phyloP scores from a whole-genome alignment of 2,113 vertebrate species.

The Menidia beryllina region DNA sequence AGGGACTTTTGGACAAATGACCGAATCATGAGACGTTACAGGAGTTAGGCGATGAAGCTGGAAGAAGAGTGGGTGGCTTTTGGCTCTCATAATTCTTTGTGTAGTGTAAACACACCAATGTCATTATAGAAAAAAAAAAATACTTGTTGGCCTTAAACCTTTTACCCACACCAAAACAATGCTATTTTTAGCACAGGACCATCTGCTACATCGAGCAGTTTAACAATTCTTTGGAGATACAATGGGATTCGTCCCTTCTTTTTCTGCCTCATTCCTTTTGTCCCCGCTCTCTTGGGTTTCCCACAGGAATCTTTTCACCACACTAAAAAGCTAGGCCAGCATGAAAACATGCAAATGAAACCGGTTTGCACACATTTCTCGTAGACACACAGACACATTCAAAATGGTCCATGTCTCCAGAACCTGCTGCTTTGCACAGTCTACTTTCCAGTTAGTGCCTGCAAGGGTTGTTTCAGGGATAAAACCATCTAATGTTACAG shows the following conservation, averaged over 20 bases:
- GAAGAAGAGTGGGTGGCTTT: not conserved
- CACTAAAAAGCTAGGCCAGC: slow-evolving; percentile 47
- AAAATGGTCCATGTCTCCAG: slow-evolving; percentile 17
- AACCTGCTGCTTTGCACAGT: slow-evolving; percentile 12
- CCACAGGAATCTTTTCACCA: slow-evolving; percentile 40
- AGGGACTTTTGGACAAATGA: slow-evolving; percentile 3
- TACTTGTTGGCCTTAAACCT: slow-evolving; percentile 2
- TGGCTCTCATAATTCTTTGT: not conserved
- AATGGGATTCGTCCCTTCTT: not conserved
- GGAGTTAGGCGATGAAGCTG: not conserved
- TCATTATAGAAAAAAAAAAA: not conserved
- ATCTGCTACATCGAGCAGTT: slow-evolving; percentile 24
- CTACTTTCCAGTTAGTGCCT: slow-evolving; percentile 5
- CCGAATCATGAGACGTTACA: not conserved
- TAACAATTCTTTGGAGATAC: slow-evolving; percentile 17
- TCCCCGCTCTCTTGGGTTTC: slow-evolving; percentile 39
- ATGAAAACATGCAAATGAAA: slow-evolving; percentile 69
- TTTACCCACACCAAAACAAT: not conserved
- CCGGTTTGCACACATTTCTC: slow-evolving; percentile 17
- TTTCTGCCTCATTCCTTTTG: slow-evolving; percentile 16
- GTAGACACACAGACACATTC: not conserved
- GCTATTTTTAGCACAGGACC: not conserved
- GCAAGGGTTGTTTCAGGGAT: slow-evolving; percentile 17
- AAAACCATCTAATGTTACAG: slow-evolving; percentile 9
- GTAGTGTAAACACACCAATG: not conserved